Evolutionary conservation across 2,113 vertebrate species (phyloP), one percentile per base, ranked within the genome.

Genomic region (Oceanodroma tethys): DNA sequence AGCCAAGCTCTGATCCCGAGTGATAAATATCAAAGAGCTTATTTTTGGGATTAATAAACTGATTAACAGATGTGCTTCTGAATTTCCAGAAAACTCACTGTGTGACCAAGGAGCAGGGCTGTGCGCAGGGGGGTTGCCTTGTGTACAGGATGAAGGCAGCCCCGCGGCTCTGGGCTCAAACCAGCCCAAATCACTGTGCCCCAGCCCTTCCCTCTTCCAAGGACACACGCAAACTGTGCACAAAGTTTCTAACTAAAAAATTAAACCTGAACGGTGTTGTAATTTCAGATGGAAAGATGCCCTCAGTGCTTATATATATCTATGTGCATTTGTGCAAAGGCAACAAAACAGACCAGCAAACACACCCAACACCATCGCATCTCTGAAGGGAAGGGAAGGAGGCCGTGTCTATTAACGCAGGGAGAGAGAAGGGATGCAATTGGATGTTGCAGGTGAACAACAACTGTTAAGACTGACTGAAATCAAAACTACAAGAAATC

Each of bases 361-460:
- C 14, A 7, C 38, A 8, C 42, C 36, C 38, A 16, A 6, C 19
- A 2, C 3, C 0, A 0, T 6, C 3, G 1, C 0, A 1, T 13
- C 38, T 23, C 6, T 25, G 26, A 42, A 47, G 30, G n/a, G 16
- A 81, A 48, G 38, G 48, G 3, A 16, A 43, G 18, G 23, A 7
- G 62, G 38, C 56, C 29, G 32, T 19, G n/a, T 25, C 14, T 48
- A 3, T 43, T 18, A 36, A 11, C 1, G 2, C 29, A 38, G 40
- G 13, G 47, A 58, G 25, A 32, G 68, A 53, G 30, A n/a, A 50
- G 20, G 48, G 38, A 34, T 76, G 19, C 53, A 21, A 6, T 3
- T 0, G 2, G 20, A 4, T 71, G 10, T 13, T 67, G n/a, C 58
- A 66, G 62, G 17, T 2, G 2, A 95, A 71, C 10, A 29, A 6